These are phyloP conservation scores for Apodemus sylvaticus DNA, from an alignment of 2,113 vertebrate species.

Conservation along the genomic window DNA sequence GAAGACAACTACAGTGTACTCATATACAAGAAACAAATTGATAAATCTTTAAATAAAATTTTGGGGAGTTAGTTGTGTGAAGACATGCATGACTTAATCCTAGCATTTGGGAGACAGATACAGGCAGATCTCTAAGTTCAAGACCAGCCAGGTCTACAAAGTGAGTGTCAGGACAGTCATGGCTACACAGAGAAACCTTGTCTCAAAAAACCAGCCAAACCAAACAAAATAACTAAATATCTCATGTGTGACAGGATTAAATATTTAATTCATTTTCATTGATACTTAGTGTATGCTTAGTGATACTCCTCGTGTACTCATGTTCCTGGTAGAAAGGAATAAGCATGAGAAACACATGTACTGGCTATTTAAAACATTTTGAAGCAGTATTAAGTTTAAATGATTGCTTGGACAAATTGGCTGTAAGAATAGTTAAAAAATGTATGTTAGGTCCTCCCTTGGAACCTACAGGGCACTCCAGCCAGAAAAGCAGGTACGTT, in stretches of 20 bases:
- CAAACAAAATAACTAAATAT: too few species aligned
- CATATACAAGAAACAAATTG: too few species aligned
- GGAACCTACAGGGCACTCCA: neutral
- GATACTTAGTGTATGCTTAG: neutral
- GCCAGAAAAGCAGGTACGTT: too few species aligned
- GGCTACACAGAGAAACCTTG: too few species aligned
- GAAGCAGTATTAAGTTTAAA: slow-evolving; percentile 1
- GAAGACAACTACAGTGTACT: too few species aligned
- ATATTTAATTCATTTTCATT: slow-evolving; percentile 13
- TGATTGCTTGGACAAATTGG: neutral
- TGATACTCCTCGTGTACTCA: neutral
- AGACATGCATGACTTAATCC: neutral
- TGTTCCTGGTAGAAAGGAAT: slow-evolving; percentile 21
- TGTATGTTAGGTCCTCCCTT: neutral
- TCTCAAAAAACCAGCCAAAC: too few species aligned
- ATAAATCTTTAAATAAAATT: too few species aligned
- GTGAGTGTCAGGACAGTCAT: too few species aligned
- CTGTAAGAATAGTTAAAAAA: slow-evolving; percentile 27
- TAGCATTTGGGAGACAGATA: too few species aligned
- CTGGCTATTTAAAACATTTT: neutral
- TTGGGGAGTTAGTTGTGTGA: slow-evolving; percentile 6
- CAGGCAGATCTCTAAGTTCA: too few species aligned
- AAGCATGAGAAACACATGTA: neutral
- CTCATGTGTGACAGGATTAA: neutral
- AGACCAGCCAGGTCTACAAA: too few species aligned